Conservation (phyloP, 2,113 vertebrate genomes). For the Hemibagrus wyckioides region DNA sequence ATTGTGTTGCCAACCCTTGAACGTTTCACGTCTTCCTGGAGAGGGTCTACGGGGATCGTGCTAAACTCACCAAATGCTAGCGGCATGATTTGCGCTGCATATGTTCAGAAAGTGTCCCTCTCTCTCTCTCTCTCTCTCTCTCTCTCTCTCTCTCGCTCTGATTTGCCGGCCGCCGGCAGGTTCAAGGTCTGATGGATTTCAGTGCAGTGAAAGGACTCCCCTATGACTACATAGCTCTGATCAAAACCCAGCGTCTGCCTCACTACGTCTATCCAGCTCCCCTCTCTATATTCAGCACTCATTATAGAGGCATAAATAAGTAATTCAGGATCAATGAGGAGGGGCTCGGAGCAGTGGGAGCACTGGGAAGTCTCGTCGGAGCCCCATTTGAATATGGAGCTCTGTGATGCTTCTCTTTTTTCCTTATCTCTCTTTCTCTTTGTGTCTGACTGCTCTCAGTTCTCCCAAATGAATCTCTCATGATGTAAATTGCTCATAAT, state of each 20-base stretch:
- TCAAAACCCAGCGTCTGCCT: constrained; percentile 31
- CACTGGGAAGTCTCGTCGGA: constrained; percentile 57
- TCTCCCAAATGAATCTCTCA: constrained; percentile 64
- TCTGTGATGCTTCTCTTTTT: constrained; percentile 45
- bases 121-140: neutral
- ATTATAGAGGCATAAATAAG: constrained; percentile 65
- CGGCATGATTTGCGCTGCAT: constrained; percentile 27
- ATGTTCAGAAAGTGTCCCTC: constrained; percentile 13
- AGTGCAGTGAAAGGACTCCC: constrained; percentile 18
- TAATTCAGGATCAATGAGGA: constrained; percentile 63
- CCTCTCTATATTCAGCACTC: constrained; percentile 56
- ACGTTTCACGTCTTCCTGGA: constrained; percentile 39
- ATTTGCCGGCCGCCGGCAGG: constrained; percentile 21
- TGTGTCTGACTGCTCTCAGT: constrained; percentile 40
- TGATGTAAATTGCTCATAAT: constrained; percentile 65
- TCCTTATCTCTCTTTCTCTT: constrained; percentile 43
- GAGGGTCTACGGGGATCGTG: neutral
- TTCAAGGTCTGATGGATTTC: constrained; percentile 40
- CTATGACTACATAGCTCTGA: constrained; percentile 2
- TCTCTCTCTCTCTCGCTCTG: constrained; percentile 12
- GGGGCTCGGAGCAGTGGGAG: constrained; percentile 53
- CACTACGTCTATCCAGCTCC: neutral
- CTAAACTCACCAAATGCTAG: neutral
- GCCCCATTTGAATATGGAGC: constrained; percentile 56
- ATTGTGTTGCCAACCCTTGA: constrained; percentile 39